Base-by-base conservation (phyloP, 64 coral and sea anemone species). In the Orbicella faveolata region DNA sequence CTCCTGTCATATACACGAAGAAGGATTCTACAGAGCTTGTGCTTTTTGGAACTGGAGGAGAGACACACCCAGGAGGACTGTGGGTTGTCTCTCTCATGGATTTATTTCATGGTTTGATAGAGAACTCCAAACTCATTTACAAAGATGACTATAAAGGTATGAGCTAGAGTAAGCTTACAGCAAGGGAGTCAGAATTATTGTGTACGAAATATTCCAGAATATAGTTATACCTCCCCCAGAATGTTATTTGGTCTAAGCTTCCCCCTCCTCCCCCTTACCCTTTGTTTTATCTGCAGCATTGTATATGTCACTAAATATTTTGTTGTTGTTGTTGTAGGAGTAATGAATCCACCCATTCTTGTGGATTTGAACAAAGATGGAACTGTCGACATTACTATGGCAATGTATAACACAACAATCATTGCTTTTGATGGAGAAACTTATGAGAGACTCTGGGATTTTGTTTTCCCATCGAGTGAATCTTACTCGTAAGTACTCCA, bases 381-480 rank as follows among this genome's bases (percentile, higher is more conserved):
- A 14, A 96, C 94, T 39, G 97, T 99, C 73, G 97, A 99, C 75
- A 96, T 99, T 36, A 89, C 84, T n/a, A 99, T 96, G 91, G 84
- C 94, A 75, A 96, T 99, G 97, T 99, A 83, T 62, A 95, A 99
- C 41, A 88, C 91, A 69, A 96, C 97, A 75, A 81, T 99, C 52
- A 73, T 89, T 64, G 97, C 97, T 76, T 96, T 99, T 91, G 94
- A 99, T 91, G 97, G 97, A 37, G 97, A 99, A 79, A 90, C 94
- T 0, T 90, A 93, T 63, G 76, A 89, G 63, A 69, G 83, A 63
- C 59, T 96, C 3, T 99, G 97, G 97, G 67, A 93, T 65, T 87
- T 93, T 88, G 44, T 36, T 17, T 99, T 96, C 69, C 97, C 97
- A 23, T 34, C 70, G 1, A 92, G 97, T 96, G 97, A 99, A 99